Evolutionary conservation across 1,140 invertebrate species (phyloP).

Genomic region (Neoseiulus cucumeris): DNA sequence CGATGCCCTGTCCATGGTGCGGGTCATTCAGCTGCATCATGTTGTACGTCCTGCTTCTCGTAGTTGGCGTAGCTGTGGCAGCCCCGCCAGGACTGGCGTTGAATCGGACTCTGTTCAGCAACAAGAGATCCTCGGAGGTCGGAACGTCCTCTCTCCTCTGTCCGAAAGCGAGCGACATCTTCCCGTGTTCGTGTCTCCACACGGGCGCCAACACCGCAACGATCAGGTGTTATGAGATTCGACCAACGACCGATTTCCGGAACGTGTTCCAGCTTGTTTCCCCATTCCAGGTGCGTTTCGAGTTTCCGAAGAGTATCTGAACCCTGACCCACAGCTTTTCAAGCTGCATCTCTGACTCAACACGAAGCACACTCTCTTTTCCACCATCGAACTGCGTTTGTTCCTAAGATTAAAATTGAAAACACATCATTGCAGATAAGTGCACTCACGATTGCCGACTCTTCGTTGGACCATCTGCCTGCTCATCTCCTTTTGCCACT

Average conservation of each 20-base stretch:
- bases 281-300: too few relatives aligned
- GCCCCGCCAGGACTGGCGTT: not conserved
- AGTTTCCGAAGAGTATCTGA: too few relatives aligned
- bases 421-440: not conserved
- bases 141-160: not conserved
- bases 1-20: not conserved
- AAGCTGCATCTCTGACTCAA: too few relatives aligned
- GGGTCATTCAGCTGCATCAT: not conserved
- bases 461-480: not conserved
- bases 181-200: not conserved
- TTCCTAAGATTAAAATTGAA: too few relatives aligned
- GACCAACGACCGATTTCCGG: not conserved
- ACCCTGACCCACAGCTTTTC: too few relatives aligned
- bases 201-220: not conserved
- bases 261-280: not conserved
- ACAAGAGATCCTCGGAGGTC: not conserved
- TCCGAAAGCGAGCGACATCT: not conserved
- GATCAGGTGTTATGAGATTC: not conserved
- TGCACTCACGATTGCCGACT: not conserved
- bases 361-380: too few relatives aligned
- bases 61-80: not conserved
- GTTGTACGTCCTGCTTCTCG: not conserved
- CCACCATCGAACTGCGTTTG: too few relatives aligned
- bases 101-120: not conserved
- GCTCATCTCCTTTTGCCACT: not conserved